A percentile compares a stretch with the other conserved stretches of the same genome.
phyloP scores from a whole-genome alignment of 2,888 invertebrate species.

The Ophraella communa region DNA sequence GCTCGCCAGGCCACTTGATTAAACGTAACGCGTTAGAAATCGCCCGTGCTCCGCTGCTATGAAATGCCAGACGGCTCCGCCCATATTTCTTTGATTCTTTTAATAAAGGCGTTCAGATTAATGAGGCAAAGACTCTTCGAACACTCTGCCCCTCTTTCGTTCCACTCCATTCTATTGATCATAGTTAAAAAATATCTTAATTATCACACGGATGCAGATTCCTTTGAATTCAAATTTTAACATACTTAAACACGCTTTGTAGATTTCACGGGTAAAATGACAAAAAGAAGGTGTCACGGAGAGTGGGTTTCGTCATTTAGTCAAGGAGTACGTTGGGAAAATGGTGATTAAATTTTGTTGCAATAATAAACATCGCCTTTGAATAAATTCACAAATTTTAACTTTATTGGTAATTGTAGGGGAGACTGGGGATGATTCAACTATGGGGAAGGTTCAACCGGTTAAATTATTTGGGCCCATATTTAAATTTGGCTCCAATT shows the following conservation, averaged over 20 bases:
- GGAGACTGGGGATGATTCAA: no score
- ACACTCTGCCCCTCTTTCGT: constrained; percentile 37
- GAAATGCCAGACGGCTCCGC: constrained; percentile 55
- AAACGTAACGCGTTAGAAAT: constrained; percentile 55
- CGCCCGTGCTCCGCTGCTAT: constrained; percentile 39
- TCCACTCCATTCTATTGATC: constrained; percentile 53
- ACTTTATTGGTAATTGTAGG: no score
- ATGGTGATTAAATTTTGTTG: no score
- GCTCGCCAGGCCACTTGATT: constrained; percentile 53
- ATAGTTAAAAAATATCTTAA: constrained; percentile 58
- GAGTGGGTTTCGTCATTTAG: no score
- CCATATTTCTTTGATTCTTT: constrained; percentile 64
- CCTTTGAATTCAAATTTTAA: constrained; percentile 8
- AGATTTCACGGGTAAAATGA: no score
- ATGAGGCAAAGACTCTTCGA: constrained; percentile 56
- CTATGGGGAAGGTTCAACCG: no score
- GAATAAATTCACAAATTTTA: no score
- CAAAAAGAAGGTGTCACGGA: no score
- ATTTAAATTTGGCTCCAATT: no score
- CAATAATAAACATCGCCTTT: no score
- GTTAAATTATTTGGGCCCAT: no score
- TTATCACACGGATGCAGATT: constrained; percentile 51
- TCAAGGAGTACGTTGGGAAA: no score
- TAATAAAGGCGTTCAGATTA: constrained; percentile 61
- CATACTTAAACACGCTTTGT: constrained; percentile 27